phyloP scores from a whole-genome alignment of 2,888 invertebrate species.

The Amphiduros pacificus region DNA sequence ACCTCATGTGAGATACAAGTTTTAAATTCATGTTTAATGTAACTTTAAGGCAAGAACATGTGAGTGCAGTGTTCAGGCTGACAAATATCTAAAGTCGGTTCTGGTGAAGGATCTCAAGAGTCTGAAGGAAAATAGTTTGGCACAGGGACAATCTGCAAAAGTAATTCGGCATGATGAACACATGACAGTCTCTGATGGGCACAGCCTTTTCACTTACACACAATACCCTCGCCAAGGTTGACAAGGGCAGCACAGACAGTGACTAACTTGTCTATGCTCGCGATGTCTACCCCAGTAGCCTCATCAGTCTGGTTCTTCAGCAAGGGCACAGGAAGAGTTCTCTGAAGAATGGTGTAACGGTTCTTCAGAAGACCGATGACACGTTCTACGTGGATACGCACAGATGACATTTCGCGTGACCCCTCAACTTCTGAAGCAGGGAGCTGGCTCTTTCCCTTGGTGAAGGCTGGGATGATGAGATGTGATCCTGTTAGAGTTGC shows the following conservation, averaged over 20 bases:
- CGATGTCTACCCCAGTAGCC: not conserved
- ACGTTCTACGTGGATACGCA: conserved; percentile 31
- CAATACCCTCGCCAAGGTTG: not conserved
- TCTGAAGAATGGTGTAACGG: conserved; percentile 26
- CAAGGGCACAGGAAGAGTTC: conserved; percentile 20
- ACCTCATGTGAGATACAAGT: too few relatives aligned
- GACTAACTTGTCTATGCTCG: not conserved
- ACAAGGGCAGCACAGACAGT: not conserved
- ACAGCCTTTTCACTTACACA: too few relatives aligned
- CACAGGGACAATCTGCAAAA: too few relatives aligned
- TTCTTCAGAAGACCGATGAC: conserved; percentile 33
- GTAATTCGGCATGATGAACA: too few relatives aligned
- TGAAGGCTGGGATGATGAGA: conserved; percentile 27
- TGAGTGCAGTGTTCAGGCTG: too few relatives aligned
- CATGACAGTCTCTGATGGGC: too few relatives aligned
- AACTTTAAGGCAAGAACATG: too few relatives aligned
- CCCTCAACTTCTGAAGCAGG: conserved; percentile 28
- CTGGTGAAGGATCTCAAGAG: too few relatives aligned
- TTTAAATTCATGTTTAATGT: too few relatives aligned
- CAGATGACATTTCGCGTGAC: conserved; percentile 23
- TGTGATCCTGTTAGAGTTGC: conserved; percentile 24
- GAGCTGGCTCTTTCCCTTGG: conserved; percentile 28
- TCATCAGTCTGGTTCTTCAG: conserved; percentile 13
- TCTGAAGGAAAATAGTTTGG: too few relatives aligned
- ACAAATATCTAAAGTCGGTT: too few relatives aligned